Percentiles rank a stretch among this genome's conserved stretches.
Evolutionary conservation across 2,888 invertebrate genomes (phyloP).

Genomic region (Nymphalis polychloros): DNA sequence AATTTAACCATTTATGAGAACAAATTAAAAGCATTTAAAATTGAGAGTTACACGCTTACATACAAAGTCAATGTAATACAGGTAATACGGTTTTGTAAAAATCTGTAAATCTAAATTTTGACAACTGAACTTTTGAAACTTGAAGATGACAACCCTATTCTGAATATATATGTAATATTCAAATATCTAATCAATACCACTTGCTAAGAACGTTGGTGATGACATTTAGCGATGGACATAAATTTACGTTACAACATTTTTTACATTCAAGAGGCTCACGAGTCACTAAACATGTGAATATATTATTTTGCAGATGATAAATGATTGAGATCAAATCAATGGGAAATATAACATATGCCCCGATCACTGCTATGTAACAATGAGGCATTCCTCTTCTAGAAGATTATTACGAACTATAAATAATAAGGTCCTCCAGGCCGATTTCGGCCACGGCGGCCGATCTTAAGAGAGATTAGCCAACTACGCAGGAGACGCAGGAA

Average conservation of each 20-base stretch:
- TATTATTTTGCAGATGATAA: background rate
- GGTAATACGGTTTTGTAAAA: too few relatives aligned
- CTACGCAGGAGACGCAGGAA: too few relatives aligned
- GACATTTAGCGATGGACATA: background rate
- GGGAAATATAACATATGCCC: background rate
- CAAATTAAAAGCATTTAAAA: too few relatives aligned
- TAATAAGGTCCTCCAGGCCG: too few relatives aligned
- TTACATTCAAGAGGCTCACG: background rate
- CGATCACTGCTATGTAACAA: background rate
- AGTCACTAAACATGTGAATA: background rate
- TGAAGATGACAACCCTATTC: too few relatives aligned
- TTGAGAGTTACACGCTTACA: background rate
- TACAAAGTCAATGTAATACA: background rate
- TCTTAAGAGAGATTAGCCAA: too few relatives aligned
- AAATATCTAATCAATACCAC: slow-evolving; percentile 1
- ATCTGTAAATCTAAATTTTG: too few relatives aligned
- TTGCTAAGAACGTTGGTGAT: background rate
- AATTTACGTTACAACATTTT: slow-evolving; percentile 1
- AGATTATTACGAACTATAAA: too few relatives aligned
- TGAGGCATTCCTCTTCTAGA: too few relatives aligned
- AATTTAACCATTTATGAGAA: too few relatives aligned
- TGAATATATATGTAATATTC: background rate
- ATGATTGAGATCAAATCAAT: background rate
- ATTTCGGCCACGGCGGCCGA: too few relatives aligned
- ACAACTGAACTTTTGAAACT: too few relatives aligned